Conservation (phyloP, 2,113 vertebrate genomes). For the Aix galericulata region DNA sequence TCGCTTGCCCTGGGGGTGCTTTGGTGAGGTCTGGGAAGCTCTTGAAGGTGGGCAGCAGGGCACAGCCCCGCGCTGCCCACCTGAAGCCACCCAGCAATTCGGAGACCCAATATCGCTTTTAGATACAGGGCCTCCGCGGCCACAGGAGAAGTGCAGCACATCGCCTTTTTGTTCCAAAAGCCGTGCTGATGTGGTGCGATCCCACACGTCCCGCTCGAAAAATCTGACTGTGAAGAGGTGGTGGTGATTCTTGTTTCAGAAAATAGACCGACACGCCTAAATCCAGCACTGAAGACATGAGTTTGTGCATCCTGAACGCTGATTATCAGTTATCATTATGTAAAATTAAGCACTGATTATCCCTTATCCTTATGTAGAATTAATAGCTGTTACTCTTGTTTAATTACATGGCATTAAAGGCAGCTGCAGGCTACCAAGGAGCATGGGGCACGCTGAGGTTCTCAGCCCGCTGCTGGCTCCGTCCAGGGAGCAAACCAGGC, state of each 20-base stretch:
- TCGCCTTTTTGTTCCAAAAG: neutral
- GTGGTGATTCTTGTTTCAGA: fast-evolving
- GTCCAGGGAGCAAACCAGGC: neutral
- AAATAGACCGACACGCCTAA: neutral
- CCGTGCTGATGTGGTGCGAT: neutral
- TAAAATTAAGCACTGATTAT: neutral
- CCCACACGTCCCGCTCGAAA: neutral
- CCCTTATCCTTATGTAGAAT: neutral
- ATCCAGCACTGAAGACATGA: neutral
- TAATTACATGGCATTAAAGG: slow-evolving; percentile 1
- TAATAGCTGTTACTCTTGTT: neutral
- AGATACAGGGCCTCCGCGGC: neutral
- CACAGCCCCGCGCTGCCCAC: neutral
- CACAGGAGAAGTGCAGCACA: neutral
- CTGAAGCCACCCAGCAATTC: neutral
- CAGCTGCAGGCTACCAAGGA: neutral
- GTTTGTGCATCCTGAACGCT: neutral
- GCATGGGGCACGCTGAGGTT: neutral
- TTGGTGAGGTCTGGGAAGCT: neutral
- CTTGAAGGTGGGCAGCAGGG: neutral
- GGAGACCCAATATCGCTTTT: neutral
- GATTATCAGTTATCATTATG: neutral
- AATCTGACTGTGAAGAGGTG: neutral
- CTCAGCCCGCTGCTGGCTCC: neutral
- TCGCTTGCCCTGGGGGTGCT: fast-evolving